Percentiles rank a stretch among this genome's conserved stretches.
Conservation (phyloP, 2,113 vertebrate genomes). For the Etheostoma spectabile region DNA sequence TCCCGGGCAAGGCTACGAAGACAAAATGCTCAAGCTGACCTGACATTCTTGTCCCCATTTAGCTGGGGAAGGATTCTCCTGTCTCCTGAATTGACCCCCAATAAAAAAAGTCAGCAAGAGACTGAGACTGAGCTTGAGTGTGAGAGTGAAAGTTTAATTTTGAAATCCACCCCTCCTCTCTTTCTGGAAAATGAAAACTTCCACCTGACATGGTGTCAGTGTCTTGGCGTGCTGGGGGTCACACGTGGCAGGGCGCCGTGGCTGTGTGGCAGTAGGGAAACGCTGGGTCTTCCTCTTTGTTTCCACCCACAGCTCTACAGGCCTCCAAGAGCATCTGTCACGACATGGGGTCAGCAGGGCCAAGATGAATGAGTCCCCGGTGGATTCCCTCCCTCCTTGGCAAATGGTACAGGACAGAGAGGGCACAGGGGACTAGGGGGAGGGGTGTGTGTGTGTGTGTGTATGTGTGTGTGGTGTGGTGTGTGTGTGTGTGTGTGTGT, state of each 20-base stretch:
- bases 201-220: slow-evolving; percentile 45
- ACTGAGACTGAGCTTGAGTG: slow-evolving; percentile 2
- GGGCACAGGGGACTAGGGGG: slow-evolving; percentile 84
- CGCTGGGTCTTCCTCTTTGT: slow-evolving; percentile 87
- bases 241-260: slow-evolving; percentile 70
- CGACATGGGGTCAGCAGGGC: slow-evolving; percentile 88
- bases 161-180: neutral
- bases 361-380: slow-evolving; percentile 96
- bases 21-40: slow-evolving; percentile 81
- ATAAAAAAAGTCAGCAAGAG: slow-evolving; percentile 69
- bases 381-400: slow-evolving; percentile 90
- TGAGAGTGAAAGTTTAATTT: slow-evolving; percentile 44
- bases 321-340: slow-evolving; percentile 97
- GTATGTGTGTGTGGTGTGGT: slow-evolving; percentile 65
- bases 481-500: slow-evolving; percentile 64
- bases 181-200: slow-evolving; percentile 39
- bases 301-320: slow-evolving; percentile 80
- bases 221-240: slow-evolving; percentile 66
- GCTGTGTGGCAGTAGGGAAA: slow-evolving; percentile 73
- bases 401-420: slow-evolving; percentile 95
- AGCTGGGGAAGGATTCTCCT: slow-evolving; percentile 60
- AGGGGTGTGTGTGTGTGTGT: slow-evolving; percentile 68
- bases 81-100: slow-evolving; percentile 75
- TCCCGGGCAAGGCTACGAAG: slow-evolving; percentile 63
- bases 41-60: slow-evolving; percentile 75